Evolutionary conservation across 2,797 vertebrate species (phyloP).

Genomic region (Odontamblyopus rebecca): DNA sequence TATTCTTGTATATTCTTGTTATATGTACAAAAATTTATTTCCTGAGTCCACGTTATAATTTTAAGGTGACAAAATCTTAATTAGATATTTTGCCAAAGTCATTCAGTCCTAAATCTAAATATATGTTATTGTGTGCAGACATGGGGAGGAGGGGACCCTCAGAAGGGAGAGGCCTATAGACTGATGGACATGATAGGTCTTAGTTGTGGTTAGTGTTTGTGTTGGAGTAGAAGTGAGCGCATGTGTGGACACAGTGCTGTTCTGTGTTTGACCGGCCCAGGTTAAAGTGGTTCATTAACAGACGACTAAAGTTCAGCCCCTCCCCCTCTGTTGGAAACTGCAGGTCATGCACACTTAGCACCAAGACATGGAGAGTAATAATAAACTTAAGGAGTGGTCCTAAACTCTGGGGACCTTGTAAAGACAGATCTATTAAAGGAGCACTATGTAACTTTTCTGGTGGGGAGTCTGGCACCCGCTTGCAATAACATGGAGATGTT

Average conservation of each 20-base stretch:
- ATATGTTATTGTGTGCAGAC: too few relatives aligned
- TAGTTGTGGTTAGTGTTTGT: slow-evolving; percentile 23
- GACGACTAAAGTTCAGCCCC: slow-evolving; percentile 30
- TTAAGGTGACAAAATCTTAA: too few relatives aligned
- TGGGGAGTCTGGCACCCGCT: not conserved
- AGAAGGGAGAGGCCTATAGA: too few relatives aligned
- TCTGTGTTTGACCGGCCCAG: slow-evolving; percentile 44
- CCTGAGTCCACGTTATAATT: too few relatives aligned
- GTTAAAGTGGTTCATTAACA: slow-evolving; percentile 58
- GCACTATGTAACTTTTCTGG: not conserved
- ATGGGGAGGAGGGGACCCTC: too few relatives aligned
- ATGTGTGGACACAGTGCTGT: slow-evolving; percentile 38
- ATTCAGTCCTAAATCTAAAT: too few relatives aligned
- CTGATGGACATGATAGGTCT: slow-evolving; percentile 6
- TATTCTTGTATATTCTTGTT: too few relatives aligned
- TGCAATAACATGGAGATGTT: not conserved
- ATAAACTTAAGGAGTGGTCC: not conserved
- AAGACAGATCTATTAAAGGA: not conserved
- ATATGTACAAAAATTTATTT: too few relatives aligned
- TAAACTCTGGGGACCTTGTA: not conserved
- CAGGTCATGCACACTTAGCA: slow-evolving; percentile 25
- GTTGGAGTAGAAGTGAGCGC: slow-evolving; percentile 46
- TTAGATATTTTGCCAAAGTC: too few relatives aligned
- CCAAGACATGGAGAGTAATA: not conserved
- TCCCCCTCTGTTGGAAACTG: slow-evolving; percentile 39